Evolutionary conservation across 1,140 invertebrate genomes (phyloP).

Genomic region (Procambarus clarkii): DNA sequence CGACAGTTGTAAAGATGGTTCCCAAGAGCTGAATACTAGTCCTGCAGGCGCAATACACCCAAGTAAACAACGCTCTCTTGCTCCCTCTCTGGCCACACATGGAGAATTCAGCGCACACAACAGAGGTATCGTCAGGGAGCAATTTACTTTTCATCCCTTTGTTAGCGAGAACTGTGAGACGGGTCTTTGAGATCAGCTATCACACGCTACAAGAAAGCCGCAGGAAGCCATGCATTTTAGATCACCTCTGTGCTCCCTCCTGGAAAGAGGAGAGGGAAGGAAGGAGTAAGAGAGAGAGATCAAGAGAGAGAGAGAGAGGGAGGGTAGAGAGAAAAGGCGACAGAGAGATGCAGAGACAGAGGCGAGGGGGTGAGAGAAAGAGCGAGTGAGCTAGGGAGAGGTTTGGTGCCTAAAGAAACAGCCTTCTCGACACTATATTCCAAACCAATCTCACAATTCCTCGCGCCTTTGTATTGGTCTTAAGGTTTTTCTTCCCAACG

Average conservation of each 20-base stretch:
- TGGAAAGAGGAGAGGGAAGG: not conserved
- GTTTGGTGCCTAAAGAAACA: too few relatives aligned
- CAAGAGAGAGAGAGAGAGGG: too few relatives aligned
- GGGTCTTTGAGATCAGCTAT: not conserved
- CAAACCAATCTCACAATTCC: too few relatives aligned
- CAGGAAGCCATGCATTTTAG: conserved; percentile 16
- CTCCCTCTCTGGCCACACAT: too few relatives aligned
- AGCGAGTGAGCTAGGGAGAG: not conserved
- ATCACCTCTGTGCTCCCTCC: not conserved
- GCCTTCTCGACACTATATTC: too few relatives aligned
- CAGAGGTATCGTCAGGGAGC: not conserved
- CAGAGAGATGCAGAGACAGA: not conserved
- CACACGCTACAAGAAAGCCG: not conserved
- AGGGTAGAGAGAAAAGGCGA: too few relatives aligned
- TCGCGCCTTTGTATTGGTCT: too few relatives aligned
- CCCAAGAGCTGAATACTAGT: too few relatives aligned
- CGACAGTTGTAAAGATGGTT: too few relatives aligned
- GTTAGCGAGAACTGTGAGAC: not conserved
- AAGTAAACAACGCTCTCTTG: not conserved
- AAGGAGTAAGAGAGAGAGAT: too few relatives aligned
- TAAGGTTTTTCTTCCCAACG: too few relatives aligned
- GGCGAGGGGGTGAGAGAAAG: not conserved
- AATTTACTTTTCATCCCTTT: not conserved
- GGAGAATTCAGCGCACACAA: not conserved
- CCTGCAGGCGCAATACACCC: not conserved